These are phyloP conservation scores for Aradus depressus DNA, from an alignment of 2,888 invertebrate species.

Conservation along the genomic window DNA sequence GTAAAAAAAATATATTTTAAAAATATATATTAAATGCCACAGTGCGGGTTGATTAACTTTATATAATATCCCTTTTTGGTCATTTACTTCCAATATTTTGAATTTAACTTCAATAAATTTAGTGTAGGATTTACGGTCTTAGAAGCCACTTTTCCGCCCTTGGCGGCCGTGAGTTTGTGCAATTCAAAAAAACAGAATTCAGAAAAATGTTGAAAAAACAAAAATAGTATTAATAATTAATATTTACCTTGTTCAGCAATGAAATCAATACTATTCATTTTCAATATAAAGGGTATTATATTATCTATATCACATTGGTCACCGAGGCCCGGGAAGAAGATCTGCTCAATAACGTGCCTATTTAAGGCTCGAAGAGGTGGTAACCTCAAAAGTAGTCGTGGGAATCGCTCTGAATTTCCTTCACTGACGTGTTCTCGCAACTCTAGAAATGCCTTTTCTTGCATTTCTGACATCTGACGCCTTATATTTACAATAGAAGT, in stretches of 20 bases:
- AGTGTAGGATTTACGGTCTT: no score
- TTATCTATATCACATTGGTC: slow-evolving; percentile 91
- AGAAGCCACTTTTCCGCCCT: no score
- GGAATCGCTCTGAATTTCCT: slow-evolving; percentile 44
- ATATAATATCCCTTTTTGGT: no score
- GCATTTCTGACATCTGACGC: slow-evolving; percentile 47
- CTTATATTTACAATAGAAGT: slow-evolving; percentile 37
- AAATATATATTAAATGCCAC: no score
- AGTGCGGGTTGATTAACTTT: no score
- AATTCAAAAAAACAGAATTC: no score
- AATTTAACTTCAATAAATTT: neutral
- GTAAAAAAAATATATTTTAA: no score
- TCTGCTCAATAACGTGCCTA: slow-evolving; percentile 69
- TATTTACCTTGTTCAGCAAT: slow-evolving; percentile 20
- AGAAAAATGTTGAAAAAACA: neutral
- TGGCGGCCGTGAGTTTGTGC: no score
- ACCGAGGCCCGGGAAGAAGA: slow-evolving; percentile 83
- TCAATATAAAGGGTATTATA: slow-evolving; percentile 85
- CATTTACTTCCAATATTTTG: no score
- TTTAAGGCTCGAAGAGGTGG: slow-evolving; percentile 59
- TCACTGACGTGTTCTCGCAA: slow-evolving; percentile 40
- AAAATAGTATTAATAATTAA: no score
- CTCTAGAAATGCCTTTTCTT: slow-evolving; percentile 50
- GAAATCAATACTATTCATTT: slow-evolving; percentile 34
- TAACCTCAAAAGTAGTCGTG: slow-evolving; percentile 55